Percentiles rank a stretch among this genome's conserved stretches.
These are phyloP conservation scores for Agraylea sexmaculata DNA, from an alignment of 1,140 invertebrate species.

Conservation along the genomic window DNA sequence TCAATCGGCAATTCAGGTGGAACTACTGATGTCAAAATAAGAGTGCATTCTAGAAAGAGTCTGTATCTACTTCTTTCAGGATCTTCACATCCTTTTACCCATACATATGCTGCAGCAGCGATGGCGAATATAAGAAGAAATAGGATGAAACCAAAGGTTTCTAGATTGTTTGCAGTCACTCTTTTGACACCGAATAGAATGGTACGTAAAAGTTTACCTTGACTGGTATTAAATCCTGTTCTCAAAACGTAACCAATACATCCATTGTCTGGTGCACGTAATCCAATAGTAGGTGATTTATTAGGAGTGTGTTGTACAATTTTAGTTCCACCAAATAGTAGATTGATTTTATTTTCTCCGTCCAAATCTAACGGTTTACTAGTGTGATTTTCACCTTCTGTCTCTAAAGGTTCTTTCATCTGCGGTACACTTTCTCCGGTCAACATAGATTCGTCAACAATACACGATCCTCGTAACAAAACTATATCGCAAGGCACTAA, in stretches of 20 bases:
- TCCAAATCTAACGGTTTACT: slow-evolving; percentile 71
- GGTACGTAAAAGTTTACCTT: slow-evolving; percentile 91
- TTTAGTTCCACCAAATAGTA: slow-evolving; percentile 95
- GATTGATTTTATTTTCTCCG: slow-evolving; percentile 82
- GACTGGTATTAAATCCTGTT: slow-evolving; percentile 96
- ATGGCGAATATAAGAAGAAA: slow-evolving; percentile 96
- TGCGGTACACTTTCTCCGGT: slow-evolving; percentile 98
- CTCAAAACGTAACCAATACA: slow-evolving; percentile 95
- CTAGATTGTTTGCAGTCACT: slow-evolving; percentile 98
- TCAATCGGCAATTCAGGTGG: slow-evolving; percentile 99
- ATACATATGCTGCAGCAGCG: slow-evolving; percentile 92
- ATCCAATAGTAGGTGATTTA: slow-evolving; percentile 53
- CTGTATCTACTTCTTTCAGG: slow-evolving; percentile 74
- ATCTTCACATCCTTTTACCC: slow-evolving; percentile 84
- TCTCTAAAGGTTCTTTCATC: slow-evolving; percentile 95
- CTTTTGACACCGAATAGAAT: slow-evolving; percentile 98
- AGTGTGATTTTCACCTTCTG: slow-evolving; percentile 42
- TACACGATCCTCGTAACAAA: slow-evolving; percentile 84
- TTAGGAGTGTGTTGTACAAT: slow-evolving; percentile 85
- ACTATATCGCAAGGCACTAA: slow-evolving; percentile 95
- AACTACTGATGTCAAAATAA: slow-evolving; percentile 97
- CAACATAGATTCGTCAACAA: slow-evolving; percentile 96
- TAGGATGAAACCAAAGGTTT: slow-evolving; percentile 98
- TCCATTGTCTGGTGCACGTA: slow-evolving; percentile 85
- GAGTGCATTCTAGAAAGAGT: slow-evolving; percentile 94